A percentile compares a stretch with the other conserved stretches of the same genome.
Evolutionary conservation across 2,797 vertebrate genomes (phyloP).

Genomic region (Sebastolobus altivelis): DNA sequence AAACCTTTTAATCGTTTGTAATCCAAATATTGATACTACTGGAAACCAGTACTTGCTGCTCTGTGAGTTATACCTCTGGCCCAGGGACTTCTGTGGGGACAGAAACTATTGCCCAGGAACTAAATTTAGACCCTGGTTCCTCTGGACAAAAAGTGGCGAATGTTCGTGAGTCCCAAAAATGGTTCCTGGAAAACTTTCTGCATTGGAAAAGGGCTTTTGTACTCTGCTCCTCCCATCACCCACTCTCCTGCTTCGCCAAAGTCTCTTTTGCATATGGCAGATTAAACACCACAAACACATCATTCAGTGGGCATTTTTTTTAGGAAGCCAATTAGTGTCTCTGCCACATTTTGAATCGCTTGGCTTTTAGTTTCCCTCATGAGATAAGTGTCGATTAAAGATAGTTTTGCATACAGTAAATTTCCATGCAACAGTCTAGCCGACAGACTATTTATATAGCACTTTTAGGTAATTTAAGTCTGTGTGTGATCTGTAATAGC

Average conservation of each 20-base stretch:
- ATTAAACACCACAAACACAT: constrained; percentile 41
- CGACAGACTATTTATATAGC: neutral
- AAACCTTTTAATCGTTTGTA: neutral
- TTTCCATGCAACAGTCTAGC: neutral
- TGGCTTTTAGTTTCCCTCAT: constrained; percentile 8
- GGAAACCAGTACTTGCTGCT: neutral
- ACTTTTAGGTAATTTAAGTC: neutral
- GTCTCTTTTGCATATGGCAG: constrained; percentile 42
- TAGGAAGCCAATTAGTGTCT: constrained; percentile 8
- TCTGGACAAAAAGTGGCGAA: neutral
- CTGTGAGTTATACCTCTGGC: neutral
- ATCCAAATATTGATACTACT: neutral
- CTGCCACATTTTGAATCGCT: constrained; percentile 7
- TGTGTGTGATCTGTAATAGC: neutral
- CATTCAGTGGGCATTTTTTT: constrained; percentile 34
- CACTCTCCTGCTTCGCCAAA: constrained; percentile 10
- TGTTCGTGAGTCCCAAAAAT: constrained; percentile 4
- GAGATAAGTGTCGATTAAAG: constrained; percentile 12
- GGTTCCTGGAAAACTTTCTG: constrained; percentile 17
- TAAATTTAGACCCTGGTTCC: neutral
- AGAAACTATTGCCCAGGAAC: neutral
- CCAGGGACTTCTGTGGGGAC: neutral
- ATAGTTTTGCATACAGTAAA: constrained; percentile 7
- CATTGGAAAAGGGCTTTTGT: constrained; percentile 16
- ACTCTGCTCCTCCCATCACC: constrained; percentile 10